Evolutionary conservation across 2,113 vertebrate species (phyloP).

Genomic region (Callaeas wilsoni): DNA sequence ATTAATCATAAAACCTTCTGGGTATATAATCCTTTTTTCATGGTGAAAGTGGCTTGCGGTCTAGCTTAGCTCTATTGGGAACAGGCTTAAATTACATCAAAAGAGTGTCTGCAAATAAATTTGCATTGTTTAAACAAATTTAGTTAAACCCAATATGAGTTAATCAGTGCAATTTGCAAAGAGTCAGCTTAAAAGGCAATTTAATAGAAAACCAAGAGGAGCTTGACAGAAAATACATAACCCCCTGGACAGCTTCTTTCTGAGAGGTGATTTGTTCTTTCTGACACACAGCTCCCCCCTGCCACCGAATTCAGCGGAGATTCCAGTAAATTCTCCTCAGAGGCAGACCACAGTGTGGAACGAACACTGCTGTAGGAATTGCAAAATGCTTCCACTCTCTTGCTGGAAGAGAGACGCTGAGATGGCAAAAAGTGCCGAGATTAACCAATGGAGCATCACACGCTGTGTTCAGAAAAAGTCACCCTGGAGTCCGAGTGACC

Average conservation of each 20-base stretch:
- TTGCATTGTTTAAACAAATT: slow-evolving; percentile 45
- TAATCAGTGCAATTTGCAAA: slow-evolving; percentile 19
- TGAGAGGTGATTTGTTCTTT: not conserved
- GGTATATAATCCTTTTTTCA: slow-evolving; percentile 25
- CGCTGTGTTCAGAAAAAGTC: not conserved
- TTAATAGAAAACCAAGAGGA: not conserved
- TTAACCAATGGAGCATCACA: not conserved
- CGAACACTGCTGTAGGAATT: not conserved
- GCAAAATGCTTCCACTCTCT: not conserved
- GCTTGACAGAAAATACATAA: not conserved
- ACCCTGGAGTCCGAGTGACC: not conserved
- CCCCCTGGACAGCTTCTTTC: not conserved
- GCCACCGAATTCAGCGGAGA: not conserved
- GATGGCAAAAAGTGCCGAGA: not conserved
- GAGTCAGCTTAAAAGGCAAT: slow-evolving; percentile 12
- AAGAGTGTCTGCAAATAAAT: slow-evolving; percentile 30
- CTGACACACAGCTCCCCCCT: not conserved
- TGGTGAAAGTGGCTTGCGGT: not conserved
- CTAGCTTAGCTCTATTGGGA: slow-evolving; percentile 15
- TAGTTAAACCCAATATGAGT: slow-evolving; percentile 54
- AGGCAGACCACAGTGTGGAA: not conserved
- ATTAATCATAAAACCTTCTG: slow-evolving; percentile 13
- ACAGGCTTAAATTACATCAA: slow-evolving; percentile 11
- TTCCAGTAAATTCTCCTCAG: not conserved
- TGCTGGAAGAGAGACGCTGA: not conserved